These are phyloP conservation scores for Pardalotus punctatus DNA, from an alignment of 2,113 vertebrate genomes.

Conservation along the genomic window DNA sequence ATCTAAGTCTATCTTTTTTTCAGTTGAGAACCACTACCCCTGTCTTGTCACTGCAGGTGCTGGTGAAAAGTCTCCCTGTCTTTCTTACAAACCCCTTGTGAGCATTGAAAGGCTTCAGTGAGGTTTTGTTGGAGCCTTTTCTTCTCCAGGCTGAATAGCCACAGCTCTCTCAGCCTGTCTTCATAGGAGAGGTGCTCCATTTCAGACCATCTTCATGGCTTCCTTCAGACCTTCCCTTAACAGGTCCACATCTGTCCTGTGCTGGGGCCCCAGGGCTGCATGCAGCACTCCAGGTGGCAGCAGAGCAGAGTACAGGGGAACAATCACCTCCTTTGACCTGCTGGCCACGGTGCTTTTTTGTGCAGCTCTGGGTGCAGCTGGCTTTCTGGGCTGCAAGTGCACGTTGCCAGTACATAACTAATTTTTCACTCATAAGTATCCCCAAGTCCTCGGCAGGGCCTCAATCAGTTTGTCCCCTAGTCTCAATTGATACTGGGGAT, in stretches of 20 bases:
- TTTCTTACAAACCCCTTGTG: not conserved
- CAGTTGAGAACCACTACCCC: not conserved
- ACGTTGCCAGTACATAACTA: fast-evolving
- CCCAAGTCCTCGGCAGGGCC: not conserved
- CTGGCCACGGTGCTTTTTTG: fast-evolving
- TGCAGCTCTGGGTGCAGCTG: fast-evolving
- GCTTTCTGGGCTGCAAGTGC: not conserved
- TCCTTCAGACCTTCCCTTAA: not conserved
- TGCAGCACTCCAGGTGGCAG: not conserved
- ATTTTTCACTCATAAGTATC: not conserved
- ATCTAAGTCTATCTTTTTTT: not conserved
- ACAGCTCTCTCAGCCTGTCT: not conserved
- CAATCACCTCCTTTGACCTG: not conserved
- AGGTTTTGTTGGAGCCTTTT: not conserved
- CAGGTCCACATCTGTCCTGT: not conserved
- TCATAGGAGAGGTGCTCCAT: not conserved
- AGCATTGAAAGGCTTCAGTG: fast-evolving
- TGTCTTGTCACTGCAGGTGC: not conserved
- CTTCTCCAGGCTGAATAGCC: not conserved
- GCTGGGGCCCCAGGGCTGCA: not conserved
- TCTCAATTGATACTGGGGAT: not conserved
- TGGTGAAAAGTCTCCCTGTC: not conserved
- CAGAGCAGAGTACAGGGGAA: not conserved
- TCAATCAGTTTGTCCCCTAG: not conserved
- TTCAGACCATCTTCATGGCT: not conserved